Evolutionary conservation across 2,113 vertebrate species (phyloP).

Genomic region (Pelvicachromis taeniatus): DNA sequence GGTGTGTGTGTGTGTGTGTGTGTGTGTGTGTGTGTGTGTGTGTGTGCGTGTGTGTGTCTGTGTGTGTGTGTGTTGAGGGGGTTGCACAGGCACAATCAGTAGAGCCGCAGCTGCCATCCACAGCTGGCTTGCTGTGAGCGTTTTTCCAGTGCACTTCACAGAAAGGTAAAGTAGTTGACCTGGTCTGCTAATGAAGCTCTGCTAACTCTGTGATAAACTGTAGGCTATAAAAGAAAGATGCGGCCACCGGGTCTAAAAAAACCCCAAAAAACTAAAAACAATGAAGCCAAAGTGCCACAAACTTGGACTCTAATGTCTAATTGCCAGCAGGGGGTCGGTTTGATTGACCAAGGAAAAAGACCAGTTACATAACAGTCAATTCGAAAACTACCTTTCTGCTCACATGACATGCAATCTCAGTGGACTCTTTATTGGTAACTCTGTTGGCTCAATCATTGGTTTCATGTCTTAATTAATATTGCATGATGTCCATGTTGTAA

Average conservation of each 20-base stretch:
- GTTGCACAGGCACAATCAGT: not conserved
- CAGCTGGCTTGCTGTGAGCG: not conserved
- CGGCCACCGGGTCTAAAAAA: not conserved
- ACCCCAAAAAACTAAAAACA: fast-evolving
- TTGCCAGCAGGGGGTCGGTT: not conserved
- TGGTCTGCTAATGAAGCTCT: not conserved
- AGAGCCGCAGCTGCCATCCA: not conserved
- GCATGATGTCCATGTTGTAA: not conserved
- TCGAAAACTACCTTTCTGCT: not conserved
- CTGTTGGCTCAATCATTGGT: not conserved
- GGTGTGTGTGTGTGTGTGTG: not conserved
- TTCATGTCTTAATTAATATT: not conserved
- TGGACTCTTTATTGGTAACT: not conserved
- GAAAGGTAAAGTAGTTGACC: not conserved
- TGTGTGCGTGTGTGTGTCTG: too few species aligned
- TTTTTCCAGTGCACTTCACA: not conserved
- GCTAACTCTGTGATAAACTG: not conserved
- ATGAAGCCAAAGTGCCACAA: not conserved
- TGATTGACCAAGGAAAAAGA: not conserved
- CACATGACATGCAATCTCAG: not conserved
- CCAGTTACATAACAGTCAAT: not conserved
- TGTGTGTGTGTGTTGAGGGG: not conserved
- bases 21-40: too few species aligned
- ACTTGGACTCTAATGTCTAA: not conserved
- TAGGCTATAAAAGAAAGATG: not conserved